These are phyloP conservation scores for Mionectes olivaceus DNA, from an alignment of 2,797 vertebrate species.

Conservation along the genomic window DNA sequence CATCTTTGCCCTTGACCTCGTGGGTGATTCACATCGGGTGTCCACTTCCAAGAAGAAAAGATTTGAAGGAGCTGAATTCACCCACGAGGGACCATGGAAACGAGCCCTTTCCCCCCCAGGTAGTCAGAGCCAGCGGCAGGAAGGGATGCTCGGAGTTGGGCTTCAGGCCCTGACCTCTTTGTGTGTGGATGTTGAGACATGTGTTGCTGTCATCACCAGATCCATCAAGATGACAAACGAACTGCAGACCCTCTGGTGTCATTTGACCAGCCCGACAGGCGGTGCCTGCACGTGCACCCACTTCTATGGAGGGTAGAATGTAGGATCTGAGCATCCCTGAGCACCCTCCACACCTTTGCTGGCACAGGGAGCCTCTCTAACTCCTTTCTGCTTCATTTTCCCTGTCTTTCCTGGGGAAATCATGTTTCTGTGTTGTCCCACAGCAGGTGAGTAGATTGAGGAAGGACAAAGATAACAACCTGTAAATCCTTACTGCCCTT, in stretches of 20 bases:
- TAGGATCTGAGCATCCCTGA: not conserved
- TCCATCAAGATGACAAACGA: not conserved
- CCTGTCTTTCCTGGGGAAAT: not conserved
- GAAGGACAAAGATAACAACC: not conserved
- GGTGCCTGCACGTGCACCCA: not conserved
- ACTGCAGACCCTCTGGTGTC: not conserved
- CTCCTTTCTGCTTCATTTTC: not conserved
- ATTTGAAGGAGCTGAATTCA: not conserved
- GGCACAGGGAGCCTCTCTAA: not conserved
- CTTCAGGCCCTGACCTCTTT: not conserved
- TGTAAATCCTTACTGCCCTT: not conserved
- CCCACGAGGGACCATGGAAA: fast-evolving
- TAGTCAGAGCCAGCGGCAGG: not conserved
- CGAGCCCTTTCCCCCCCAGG: fast-evolving
- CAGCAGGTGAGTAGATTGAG: not conserved
- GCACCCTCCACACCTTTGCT: not conserved
- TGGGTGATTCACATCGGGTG: not conserved
- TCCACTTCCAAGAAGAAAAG: not conserved
- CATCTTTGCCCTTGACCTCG: not conserved
- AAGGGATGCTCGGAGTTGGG: fast-evolving
- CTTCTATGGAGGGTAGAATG: fast-evolving
- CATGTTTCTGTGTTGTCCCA: not conserved
- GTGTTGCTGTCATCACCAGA: not conserved
- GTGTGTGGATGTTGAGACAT: fast-evolving
- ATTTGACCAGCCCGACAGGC: not conserved